Conservation (phyloP, 2,797 vertebrate genomes). For the Lacerta agilis region DNA sequence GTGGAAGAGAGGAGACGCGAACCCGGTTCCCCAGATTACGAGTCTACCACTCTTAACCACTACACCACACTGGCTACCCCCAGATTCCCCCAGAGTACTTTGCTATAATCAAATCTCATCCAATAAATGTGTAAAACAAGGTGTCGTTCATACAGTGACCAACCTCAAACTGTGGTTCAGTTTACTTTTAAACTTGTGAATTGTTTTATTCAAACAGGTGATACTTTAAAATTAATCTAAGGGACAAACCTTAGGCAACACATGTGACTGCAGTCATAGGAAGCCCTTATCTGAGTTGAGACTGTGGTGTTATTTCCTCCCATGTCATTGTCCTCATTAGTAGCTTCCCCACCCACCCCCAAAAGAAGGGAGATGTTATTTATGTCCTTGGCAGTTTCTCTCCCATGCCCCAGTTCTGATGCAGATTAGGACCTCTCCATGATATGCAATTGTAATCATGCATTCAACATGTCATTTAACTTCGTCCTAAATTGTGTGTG, state of each 20-base stretch:
- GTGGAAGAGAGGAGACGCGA: too few species aligned
- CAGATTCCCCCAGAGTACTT: neutral
- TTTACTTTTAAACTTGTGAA: neutral
- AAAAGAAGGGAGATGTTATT: neutral
- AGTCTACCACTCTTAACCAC: too few species aligned
- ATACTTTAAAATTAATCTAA: neutral
- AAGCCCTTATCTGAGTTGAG: neutral
- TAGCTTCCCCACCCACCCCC: neutral
- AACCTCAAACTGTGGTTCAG: slow-evolving; percentile 26
- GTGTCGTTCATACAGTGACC: slow-evolving; percentile 18
- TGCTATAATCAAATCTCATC: neutral
- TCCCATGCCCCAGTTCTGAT: neutral
- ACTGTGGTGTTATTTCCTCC: neutral
- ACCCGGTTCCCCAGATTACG: too few species aligned
- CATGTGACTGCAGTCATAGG: neutral
- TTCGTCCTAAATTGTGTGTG: neutral
- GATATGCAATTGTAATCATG: neutral
- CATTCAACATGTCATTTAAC: neutral
- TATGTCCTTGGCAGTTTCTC: neutral
- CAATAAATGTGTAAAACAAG: slow-evolving; percentile 7
- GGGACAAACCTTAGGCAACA: neutral
- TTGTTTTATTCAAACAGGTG: slow-evolving; percentile 21
- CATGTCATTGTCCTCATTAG: neutral
- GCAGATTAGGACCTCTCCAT: neutral
- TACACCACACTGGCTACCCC: too few species aligned